A percentile compares a stretch with the other conserved stretches of the same genome.
phyloP scores from a whole-genome alignment of 2,888 invertebrate species.

The Athalia cordata region DNA sequence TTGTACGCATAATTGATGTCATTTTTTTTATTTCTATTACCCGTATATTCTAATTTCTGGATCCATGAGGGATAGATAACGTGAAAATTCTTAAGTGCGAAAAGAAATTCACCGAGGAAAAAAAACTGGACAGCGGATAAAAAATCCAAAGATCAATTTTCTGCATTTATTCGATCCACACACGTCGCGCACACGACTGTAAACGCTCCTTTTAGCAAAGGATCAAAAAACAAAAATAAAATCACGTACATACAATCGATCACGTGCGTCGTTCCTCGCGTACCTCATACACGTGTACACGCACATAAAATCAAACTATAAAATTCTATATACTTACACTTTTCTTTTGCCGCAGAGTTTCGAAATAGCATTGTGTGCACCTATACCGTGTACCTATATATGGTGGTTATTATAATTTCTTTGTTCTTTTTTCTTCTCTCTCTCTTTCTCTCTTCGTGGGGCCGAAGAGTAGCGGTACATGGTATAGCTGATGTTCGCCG shows the following conservation, averaged over 20 bases:
- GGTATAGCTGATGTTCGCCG: no score
- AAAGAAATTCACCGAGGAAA: not conserved
- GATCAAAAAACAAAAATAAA: constrained; percentile 31
- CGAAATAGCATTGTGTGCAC: no score
- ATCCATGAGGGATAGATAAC: no score
- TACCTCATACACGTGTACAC: constrained; percentile 35
- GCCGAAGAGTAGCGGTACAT: no score
- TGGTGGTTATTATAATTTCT: no score
- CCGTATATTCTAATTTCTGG: no score
- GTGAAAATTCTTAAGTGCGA: not conserved
- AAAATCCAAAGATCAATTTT: not conserved
- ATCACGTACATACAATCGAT: no score
- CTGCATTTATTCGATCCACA: constrained; percentile 31
- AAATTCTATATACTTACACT: constrained; percentile 47
- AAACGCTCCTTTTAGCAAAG: constrained; percentile 56
- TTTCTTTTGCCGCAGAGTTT: constrained; percentile 28
- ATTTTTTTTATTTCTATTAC: no score
- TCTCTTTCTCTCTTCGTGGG: no score
- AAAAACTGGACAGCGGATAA: not conserved
- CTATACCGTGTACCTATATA: no score
- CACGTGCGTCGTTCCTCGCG: constrained; percentile 54
- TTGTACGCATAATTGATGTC: no score
- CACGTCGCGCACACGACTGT: constrained; percentile 57
- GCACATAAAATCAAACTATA: constrained; percentile 45
- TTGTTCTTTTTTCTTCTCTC: no score